Evolutionary conservation across 2,888 invertebrate genomes (phyloP).

Genomic region (Pandemis heparana): DNA sequence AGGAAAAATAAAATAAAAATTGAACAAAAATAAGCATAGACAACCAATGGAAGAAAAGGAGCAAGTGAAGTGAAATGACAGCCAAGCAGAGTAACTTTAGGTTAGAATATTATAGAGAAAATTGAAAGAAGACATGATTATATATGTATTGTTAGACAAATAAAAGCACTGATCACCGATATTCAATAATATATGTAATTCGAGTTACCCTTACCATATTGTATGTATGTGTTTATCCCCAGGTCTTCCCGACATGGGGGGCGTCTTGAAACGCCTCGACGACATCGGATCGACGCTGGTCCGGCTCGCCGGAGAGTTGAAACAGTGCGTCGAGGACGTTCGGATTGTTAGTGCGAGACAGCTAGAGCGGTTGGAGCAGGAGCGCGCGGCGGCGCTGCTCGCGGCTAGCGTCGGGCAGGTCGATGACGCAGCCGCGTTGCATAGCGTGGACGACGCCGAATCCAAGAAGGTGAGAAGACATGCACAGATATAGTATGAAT

Average conservation of each 20-base stretch:
- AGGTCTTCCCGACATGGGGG: constrained; percentile 70
- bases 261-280: constrained; percentile 88
- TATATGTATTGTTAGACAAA: no score
- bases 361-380: constrained; percentile 86
- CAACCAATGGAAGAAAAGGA: no score
- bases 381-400: constrained; percentile 88
- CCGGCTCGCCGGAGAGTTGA: constrained; percentile 89
- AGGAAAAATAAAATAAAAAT: no score
- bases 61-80: no score
- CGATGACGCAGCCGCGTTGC: constrained; percentile 78
- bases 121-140: no score
- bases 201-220: no score
- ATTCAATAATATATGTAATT: no score
- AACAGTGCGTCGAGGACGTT: constrained; percentile 90
- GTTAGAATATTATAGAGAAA: no score
- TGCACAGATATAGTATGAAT: no score
- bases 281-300: constrained; percentile 89
- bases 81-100: no score
- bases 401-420: constrained; percentile 89
- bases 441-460: constrained; percentile 86
- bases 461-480: constrained; percentile 91
- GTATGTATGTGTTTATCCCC: constrained; percentile 14
- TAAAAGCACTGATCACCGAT: no score
- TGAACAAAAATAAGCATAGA: no score
- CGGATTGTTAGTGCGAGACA: constrained; percentile 88